Percentiles rank a stretch among this genome's conserved stretches.
Evolutionary conservation across 2,797 vertebrate species (phyloP).

Genomic region (Merluccius polli): DNA sequence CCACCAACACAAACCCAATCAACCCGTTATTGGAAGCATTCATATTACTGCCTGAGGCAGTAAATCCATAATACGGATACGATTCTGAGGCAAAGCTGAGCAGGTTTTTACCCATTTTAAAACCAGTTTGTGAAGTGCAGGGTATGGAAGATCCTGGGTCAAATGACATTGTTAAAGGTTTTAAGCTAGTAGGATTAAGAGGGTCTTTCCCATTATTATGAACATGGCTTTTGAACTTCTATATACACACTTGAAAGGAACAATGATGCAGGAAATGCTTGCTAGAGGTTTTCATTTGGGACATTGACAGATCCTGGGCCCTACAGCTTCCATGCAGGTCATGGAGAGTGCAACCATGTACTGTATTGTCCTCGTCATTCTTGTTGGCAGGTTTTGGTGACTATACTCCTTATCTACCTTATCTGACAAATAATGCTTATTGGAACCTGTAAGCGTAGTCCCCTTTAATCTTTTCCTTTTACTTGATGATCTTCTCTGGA

Average conservation of each 20-base stretch:
- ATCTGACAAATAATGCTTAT: neutral
- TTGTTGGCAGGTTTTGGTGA: neutral
- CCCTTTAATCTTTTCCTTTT: neutral
- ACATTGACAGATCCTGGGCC: neutral
- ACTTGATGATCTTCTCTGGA: neutral
- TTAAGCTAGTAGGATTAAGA: neutral
- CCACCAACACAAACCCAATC: neutral
- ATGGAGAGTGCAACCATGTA: neutral
- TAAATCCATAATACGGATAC: neutral
- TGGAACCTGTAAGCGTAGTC: neutral
- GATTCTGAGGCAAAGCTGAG: neutral
- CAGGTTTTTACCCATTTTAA: neutral
- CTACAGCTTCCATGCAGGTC: neutral
- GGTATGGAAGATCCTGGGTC: neutral
- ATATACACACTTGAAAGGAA: neutral
- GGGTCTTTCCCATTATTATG: neutral
- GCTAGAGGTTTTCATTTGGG: neutral
- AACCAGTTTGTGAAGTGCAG: neutral
- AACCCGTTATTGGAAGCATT: neutral
- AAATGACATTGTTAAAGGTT: neutral
- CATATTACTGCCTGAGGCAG: neutral
- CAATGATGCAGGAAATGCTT: neutral
- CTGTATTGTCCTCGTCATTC: neutral
- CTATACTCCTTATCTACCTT: neutral
- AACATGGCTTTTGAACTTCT: neutral